Evolutionary conservation across 2,113 vertebrate species (phyloP).

Genomic region (Anthoscopus minutus): DNA sequence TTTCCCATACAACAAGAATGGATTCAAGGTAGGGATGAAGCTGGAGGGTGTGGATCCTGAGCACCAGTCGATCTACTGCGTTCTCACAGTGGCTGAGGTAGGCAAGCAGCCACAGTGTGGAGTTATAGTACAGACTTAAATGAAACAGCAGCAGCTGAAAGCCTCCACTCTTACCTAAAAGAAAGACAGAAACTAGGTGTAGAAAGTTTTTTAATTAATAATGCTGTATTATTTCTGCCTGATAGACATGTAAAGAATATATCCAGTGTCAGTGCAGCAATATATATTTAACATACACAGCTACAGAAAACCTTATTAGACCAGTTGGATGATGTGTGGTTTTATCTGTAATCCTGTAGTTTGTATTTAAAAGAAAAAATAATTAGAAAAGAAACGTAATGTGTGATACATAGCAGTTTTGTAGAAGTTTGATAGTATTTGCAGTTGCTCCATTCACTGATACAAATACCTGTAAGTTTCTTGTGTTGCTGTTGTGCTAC

Average conservation of each 20-base stretch:
- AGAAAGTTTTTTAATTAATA: not conserved
- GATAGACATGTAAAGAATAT: not conserved
- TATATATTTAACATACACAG: not conserved
- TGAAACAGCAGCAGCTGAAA: not conserved
- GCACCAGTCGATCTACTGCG: slow-evolving; percentile 92
- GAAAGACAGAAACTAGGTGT: not conserved
- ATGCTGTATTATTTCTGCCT: not conserved
- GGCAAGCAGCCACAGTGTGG: not conserved
- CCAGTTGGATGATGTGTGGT: not conserved
- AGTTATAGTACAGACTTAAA: not conserved
- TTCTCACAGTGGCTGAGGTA: slow-evolving; percentile 91
- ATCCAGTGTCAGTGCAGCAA: not conserved
- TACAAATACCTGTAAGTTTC: not conserved
- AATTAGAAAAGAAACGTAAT: not conserved
- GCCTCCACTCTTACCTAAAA: not conserved
- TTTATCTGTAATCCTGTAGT: not conserved
- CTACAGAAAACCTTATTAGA: not conserved
- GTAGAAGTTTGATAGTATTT: not conserved
- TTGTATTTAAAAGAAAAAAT: not conserved
- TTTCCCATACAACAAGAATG: slow-evolving; percentile 93
- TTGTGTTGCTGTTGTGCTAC: not conserved
- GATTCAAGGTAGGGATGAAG: slow-evolving; percentile 96
- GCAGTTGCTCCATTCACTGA: not conserved
- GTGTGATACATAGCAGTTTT: not conserved
- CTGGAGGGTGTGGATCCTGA: slow-evolving; percentile 93